Percentiles rank a stretch among this genome's conserved stretches.
phyloP scores from a whole-genome alignment of 2,797 vertebrate species.

The Sebastes alutus region DNA sequence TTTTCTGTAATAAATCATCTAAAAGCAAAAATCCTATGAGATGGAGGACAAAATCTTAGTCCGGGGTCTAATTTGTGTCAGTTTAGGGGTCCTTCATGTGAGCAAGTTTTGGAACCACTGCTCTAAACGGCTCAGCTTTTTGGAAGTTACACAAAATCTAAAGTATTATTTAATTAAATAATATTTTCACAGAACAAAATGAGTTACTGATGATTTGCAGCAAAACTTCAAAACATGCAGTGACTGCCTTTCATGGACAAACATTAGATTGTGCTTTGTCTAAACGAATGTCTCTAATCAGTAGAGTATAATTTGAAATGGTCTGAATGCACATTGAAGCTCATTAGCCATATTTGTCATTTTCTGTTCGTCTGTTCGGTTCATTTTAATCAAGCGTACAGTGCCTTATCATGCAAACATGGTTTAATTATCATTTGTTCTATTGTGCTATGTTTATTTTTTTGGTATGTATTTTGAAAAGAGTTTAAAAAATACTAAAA shows the following conservation, averaged over 20 bases:
- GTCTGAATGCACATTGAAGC: background rate
- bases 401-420: background rate
- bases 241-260: background rate
- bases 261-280: background rate
- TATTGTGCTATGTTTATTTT: background rate
- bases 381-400: background rate
- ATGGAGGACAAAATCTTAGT: too few relatives aligned
- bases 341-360: background rate
- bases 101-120: too few relatives aligned
- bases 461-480: background rate
- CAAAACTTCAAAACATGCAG: background rate
- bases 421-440: background rate
- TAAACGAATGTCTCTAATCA: constrained; percentile 6
- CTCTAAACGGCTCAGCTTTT: background rate
- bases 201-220: background rate
- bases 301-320: background rate
- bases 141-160: background rate
- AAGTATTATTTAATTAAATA: background rate
- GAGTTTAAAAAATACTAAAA: background rate
- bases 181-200: background rate
- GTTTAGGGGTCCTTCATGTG: too few relatives aligned
- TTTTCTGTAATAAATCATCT: too few relatives aligned
- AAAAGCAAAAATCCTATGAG: too few relatives aligned
- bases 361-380: background rate
- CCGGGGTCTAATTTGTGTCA: too few relatives aligned